These are phyloP conservation scores for Dynastes tityus DNA, from an alignment of 2,888 invertebrate species.

Conservation along the genomic window DNA sequence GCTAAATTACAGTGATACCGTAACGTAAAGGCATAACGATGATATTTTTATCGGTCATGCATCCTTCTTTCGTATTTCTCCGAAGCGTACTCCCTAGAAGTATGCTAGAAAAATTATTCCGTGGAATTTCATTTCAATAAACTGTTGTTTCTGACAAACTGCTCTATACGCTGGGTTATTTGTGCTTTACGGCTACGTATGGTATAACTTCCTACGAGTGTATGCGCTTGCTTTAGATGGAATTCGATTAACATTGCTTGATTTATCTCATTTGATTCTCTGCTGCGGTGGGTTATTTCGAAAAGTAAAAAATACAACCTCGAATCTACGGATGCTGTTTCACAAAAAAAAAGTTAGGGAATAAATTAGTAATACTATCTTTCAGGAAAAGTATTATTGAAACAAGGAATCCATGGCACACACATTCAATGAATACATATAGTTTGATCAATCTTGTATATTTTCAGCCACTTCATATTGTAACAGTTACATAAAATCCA, in stretches of 20 bases:
- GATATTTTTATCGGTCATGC: conserved; percentile 27
- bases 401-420: not conserved
- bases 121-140: conserved; percentile 32
- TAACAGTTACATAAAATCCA: too few relatives aligned
- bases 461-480: too few relatives aligned
- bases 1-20: conserved; percentile 43
- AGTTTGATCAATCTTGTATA: too few relatives aligned
- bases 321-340: not conserved
- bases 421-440: too few relatives aligned
- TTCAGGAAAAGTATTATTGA: not conserved
- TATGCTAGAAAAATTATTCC: conserved; percentile 15
- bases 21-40: conserved; percentile 18
- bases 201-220: conserved; percentile 10
- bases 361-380: conserved; percentile 13
- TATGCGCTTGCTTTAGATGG: not conserved
- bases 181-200: conserved; percentile 13
- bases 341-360: not conserved
- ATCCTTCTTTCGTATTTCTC: conserved; percentile 9
- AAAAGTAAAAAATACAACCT: not conserved
- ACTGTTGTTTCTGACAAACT: conserved; percentile 43
- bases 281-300: conserved; percentile 5
- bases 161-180: conserved; percentile 28
- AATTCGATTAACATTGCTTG: conserved; percentile 28
- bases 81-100: not conserved
- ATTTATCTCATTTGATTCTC: conserved; percentile 27